A percentile compares a stretch with the other conserved stretches of the same genome.
phyloP scores from a whole-genome alignment of 2,888 invertebrate species.

The Ditula angustiorana region DNA sequence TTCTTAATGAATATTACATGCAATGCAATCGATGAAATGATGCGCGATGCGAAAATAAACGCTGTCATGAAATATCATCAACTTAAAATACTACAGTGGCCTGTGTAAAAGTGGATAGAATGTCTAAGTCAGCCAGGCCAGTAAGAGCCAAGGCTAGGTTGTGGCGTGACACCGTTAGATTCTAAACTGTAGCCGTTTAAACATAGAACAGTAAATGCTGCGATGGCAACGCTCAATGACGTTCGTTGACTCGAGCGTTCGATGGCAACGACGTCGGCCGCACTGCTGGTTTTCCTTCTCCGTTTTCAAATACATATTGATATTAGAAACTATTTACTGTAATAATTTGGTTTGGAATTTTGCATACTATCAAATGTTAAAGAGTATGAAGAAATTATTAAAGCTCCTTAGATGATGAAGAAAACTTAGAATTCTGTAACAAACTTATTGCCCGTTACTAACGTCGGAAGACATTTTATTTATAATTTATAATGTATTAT shows the following conservation, averaged over 20 bases:
- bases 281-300: constrained; percentile 85
- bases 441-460: neutral
- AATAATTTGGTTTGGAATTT: constrained; percentile 16
- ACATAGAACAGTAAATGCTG: constrained; percentile 53
- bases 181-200: constrained; percentile 55
- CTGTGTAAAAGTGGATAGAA: constrained; percentile 85
- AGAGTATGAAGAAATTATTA: neutral
- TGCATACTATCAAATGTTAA: neutral
- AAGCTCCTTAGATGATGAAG: neutral
- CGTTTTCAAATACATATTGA: constrained; percentile 83
- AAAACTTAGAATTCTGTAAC: neutral
- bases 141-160: constrained; percentile 85
- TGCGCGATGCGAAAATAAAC: neutral
- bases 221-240: constrained; percentile 73
- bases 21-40: neutral
- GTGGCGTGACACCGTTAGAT: constrained; percentile 51
- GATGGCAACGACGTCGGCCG: constrained; percentile 67
- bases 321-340: constrained; percentile 76
- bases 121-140: constrained; percentile 86
- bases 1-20: neutral
- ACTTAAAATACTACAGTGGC: constrained; percentile 69
- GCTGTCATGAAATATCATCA: constrained; percentile 62
- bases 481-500: no score
- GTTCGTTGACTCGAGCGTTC: constrained; percentile 84
- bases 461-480: neutral